Conservation (phyloP, 1,140 invertebrate genomes). For the Euura saliciscinereae region DNA sequence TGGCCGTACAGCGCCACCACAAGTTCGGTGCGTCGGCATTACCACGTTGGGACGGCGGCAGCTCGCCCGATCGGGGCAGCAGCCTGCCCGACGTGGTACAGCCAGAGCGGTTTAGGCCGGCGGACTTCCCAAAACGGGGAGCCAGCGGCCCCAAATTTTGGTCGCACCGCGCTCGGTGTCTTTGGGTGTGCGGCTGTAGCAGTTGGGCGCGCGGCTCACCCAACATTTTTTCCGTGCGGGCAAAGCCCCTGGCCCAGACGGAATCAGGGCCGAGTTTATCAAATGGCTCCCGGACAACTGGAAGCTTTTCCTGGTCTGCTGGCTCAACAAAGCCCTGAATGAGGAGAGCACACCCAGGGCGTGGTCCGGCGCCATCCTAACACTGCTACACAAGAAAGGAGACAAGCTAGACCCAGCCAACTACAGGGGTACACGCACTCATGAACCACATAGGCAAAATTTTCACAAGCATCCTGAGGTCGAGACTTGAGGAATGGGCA, state of each 20-base stretch:
- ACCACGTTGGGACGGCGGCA: no score
- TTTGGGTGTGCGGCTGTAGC: no score
- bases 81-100: no score
- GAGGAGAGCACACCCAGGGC: not conserved
- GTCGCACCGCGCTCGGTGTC: no score
- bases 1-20: no score
- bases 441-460: conserved; percentile 22
- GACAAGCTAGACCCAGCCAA: conserved; percentile 16
- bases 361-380: not conserved
- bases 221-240: no score
- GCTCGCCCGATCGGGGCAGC: no score
- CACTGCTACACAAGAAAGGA: not conserved
- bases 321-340: not conserved
- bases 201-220: no score
- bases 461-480: conserved; percentile 23
- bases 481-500: conserved; percentile 24
- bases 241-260: not conserved
- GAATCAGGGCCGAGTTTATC: not conserved
- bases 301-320: not conserved
- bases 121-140: no score
- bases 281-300: not conserved
- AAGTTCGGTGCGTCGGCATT: no score
- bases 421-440: conserved; percentile 18
- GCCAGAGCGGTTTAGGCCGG: no score
- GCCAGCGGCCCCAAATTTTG: no score